Evolutionary conservation across 2,113 vertebrate species (phyloP), one percentile per base, ranked within the genome.

Genomic region (Hepsetus odoe): DNA sequence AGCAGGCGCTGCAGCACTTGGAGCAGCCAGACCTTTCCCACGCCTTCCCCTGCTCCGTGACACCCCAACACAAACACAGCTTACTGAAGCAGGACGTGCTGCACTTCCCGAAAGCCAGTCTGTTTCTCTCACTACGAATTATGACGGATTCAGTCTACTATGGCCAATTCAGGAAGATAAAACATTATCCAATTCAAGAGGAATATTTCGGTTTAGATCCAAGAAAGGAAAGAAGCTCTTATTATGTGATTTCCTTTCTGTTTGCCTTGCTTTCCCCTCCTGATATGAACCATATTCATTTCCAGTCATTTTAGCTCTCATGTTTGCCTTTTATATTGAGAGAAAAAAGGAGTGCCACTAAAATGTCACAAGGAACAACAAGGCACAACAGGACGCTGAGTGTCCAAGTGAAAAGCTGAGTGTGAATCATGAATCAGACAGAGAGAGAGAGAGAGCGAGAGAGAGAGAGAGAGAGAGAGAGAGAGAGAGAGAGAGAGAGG

Each of bases 1-100:
- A 77, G 68, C 76, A 79, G 46, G 55, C 67, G 5, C 46, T 40
- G 74, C 38, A 42, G 49, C 46, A 9, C 28, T 66, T 40, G 56
- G 53, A 69, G 68, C 53, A 24, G 58, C 33, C 14, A n/a, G 76
- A 69, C 70, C 58, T 72, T 79, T 79, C 77, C 77, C 77, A 79
- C 77, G 77, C 77, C 68, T 71, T 53, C 32, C 58, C 44, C 51
- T 44, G 81, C 78, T 28, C 82, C 76, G 74, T 83, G 67, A 80
- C 82, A 83, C 82, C 59, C 67, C 53, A 83, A 74, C 77, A 80
- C 49, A 83, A 83, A 83, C 82, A 83, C 44, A 75, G 44, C 59
- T 46, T 76, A 75, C 82, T 67, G 49, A 61, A 70, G 73, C 72
- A 83, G 81, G 81, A 83, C 79, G 56, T 72, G 22, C 61, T 59